Evolutionary conservation across 2,797 vertebrate species (phyloP).

Genomic region (Hafferia zeledoni): DNA sequence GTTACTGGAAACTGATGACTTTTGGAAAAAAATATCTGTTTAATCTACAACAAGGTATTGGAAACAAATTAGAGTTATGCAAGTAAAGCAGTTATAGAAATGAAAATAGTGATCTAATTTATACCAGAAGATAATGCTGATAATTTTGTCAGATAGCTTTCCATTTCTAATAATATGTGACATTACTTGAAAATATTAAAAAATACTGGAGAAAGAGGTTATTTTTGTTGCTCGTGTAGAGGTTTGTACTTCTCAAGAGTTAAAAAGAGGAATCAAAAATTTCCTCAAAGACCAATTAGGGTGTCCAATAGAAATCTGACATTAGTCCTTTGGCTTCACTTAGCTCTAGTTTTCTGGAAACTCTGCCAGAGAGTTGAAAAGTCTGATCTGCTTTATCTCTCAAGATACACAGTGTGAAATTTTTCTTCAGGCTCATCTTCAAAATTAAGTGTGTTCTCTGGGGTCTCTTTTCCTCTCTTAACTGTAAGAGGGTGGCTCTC

Average conservation of each 20-base stretch:
- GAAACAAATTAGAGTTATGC: background rate
- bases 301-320: background rate
- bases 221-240: background rate
- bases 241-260: background rate
- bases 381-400: background rate
- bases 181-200: background rate
- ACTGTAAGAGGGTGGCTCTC: background rate
- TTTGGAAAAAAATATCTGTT: background rate
- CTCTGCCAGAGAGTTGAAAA: background rate
- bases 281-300: background rate
- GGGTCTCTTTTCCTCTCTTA: background rate
- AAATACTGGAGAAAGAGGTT: background rate
- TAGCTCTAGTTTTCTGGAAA: background rate
- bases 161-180: background rate
- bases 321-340: background rate
- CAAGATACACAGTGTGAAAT: background rate
- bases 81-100: background rate
- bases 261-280: background rate
- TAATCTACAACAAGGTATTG: background rate
- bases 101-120: background rate
- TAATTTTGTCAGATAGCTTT: background rate
- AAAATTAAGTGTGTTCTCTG: background rate
- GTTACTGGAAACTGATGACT: background rate
- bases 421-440: background rate
- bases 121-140: background rate